A percentile compares a stretch with the other conserved stretches of the same genome.
phyloP scores from a whole-genome alignment of 2,888 invertebrate species.

The Diploptera punctata region DNA sequence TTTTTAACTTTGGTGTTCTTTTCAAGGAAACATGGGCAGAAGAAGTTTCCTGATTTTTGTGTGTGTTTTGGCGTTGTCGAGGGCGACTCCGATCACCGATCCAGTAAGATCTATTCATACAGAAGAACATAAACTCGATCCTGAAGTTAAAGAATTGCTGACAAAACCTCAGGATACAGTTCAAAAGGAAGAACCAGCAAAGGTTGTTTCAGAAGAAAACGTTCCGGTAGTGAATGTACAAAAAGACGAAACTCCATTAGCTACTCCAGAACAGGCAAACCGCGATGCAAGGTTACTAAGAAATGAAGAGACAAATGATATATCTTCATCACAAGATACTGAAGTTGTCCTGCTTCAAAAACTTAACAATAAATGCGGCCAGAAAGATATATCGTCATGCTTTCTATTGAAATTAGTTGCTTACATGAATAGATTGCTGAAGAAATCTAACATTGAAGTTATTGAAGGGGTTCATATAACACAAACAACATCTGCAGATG shows the following conservation, averaged over 20 bases:
- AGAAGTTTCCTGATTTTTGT: too few species aligned
- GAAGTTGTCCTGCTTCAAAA: constrained; percentile 79
- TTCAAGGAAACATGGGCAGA: too few species aligned
- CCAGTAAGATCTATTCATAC: background rate
- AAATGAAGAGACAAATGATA: background rate
- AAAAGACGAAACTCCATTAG: background rate
- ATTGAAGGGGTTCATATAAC: constrained; percentile 79
- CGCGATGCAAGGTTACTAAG: background rate
- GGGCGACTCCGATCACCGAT: background rate
- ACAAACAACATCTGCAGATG: constrained; percentile 56
- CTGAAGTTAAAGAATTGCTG: background rate
- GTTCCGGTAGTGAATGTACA: background rate
- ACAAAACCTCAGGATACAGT: background rate
- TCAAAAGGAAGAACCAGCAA: background rate
- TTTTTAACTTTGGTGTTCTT: too few species aligned
- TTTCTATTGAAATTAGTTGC: constrained; percentile 82
- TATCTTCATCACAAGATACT: background rate
- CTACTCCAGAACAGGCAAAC: background rate
- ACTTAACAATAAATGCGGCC: constrained; percentile 77
- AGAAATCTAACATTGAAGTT: constrained; percentile 79
- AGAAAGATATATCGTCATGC: constrained; percentile 80
- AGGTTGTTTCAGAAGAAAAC: background rate
- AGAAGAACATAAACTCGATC: background rate
- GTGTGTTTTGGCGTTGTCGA: background rate
- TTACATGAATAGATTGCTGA: constrained; percentile 81